Evolutionary conservation across 2,888 invertebrate species (phyloP).

Genomic region (Metalampra italica): DNA sequence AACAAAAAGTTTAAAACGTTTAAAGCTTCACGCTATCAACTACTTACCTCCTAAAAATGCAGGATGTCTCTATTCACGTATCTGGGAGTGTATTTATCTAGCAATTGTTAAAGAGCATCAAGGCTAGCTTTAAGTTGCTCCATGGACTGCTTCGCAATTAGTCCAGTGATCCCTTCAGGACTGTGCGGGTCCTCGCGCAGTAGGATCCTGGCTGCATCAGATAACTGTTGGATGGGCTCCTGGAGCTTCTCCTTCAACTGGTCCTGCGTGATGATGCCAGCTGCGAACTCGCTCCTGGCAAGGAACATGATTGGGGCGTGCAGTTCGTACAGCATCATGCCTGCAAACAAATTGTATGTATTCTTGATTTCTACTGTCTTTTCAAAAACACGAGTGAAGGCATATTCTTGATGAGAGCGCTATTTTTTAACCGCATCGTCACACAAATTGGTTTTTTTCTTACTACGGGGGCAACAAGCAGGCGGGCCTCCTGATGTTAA

Average conservation of each 20-base stretch:
- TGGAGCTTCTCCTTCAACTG: slow-evolving; percentile 80
- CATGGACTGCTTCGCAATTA: slow-evolving; percentile 76
- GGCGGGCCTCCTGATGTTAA: too few relatives aligned
- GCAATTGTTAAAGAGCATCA: slow-evolving; percentile 24
- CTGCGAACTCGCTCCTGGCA: slow-evolving; percentile 81
- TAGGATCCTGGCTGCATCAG: slow-evolving; percentile 82
- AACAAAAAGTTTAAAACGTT: too few relatives aligned
- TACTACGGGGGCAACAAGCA: too few relatives aligned
- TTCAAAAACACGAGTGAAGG: too few relatives aligned
- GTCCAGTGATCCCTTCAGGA: slow-evolving; percentile 81
- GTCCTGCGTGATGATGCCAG: slow-evolving; percentile 77
- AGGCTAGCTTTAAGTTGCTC: slow-evolving; percentile 60
- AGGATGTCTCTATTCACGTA: too few relatives aligned
- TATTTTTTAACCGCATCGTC: too few relatives aligned
- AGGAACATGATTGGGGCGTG: slow-evolving; percentile 87
- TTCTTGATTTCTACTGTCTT: not conserved
- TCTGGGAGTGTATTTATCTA: too few relatives aligned
- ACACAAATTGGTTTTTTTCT: too few relatives aligned
- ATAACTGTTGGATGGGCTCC: slow-evolving; percentile 81
- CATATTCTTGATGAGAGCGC: too few relatives aligned
- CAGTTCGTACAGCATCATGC: slow-evolving; percentile 88
- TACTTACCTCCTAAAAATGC: too few relatives aligned
- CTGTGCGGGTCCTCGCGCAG: slow-evolving; percentile 82
- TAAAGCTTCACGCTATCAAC: too few relatives aligned
- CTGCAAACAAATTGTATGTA: slow-evolving; percentile 42